phyloP scores from a whole-genome alignment of 1,140 invertebrate genomes.

The Drosophila navojoa region DNA sequence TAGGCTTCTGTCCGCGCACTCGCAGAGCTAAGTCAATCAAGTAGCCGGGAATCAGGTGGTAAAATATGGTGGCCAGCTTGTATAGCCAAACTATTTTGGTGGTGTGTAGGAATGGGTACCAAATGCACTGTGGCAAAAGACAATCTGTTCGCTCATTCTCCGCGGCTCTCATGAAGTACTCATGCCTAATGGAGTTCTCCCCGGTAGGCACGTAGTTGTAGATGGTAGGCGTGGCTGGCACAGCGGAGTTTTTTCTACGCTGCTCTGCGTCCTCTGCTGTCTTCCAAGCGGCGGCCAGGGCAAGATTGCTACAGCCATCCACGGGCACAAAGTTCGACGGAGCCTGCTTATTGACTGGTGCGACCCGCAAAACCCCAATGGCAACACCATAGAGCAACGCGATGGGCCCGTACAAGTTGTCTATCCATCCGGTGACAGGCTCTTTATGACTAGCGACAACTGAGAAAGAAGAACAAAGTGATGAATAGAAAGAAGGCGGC shows the following conservation, averaged over 20 bases:
- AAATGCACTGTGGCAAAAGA: conserved; percentile 83
- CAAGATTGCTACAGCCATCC: conserved; percentile 90
- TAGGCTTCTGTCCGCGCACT: conserved; percentile 77
- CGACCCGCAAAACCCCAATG: conserved; percentile 89
- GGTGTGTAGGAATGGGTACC: conserved; percentile 84
- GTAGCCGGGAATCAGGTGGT: conserved; percentile 86
- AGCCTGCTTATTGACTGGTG: conserved; percentile 85
- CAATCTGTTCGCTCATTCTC: conserved; percentile 57
- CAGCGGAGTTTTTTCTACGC: neutral
- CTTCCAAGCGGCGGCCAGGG: conserved; percentile 90
- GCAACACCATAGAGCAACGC: conserved; percentile 88
- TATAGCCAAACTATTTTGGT: conserved; percentile 77
- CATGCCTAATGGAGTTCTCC: conserved; percentile 86
- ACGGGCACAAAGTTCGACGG: conserved; percentile 91
- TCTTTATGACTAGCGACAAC: conserved; percentile 84
- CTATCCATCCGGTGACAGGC: conserved; percentile 91
- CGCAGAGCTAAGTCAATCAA: conserved; percentile 85
- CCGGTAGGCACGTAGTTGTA: conserved; percentile 89
- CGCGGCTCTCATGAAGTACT: conserved; percentile 83
- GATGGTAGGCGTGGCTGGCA: conserved; percentile 83
- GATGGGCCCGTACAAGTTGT: conserved; percentile 95
- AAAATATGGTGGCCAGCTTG: conserved; percentile 83
- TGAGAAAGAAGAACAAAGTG: conserved; percentile 76
- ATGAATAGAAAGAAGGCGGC: no score
- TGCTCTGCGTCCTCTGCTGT: conserved; percentile 72